Base-by-base conservation (phyloP, 2,888 invertebrate species). In the Biston betularia region DNA sequence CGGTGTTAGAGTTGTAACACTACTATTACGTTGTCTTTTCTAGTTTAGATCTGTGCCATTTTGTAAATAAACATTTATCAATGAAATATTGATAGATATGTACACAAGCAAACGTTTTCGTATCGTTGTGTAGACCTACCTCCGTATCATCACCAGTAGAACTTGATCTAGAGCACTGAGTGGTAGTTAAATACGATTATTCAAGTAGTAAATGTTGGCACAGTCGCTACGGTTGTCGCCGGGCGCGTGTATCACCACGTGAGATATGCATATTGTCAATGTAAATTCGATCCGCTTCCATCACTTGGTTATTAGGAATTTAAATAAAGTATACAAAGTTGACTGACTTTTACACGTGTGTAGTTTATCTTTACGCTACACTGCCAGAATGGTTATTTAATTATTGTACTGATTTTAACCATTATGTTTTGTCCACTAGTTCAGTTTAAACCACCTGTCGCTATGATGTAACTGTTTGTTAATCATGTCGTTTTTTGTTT, bases 401-500 rank as follows among this genome's bases (percentile, higher is more conserved):
- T 42, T 52, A 35, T 34, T 45, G 49, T 57, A 49, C 24, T 15
- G 14, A 45, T 56, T 49, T 44, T 56, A 52, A 57, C 63, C 53
- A 54, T 46, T 49, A 45, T 48, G 48, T n/a, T 62, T 61, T 44
- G 48, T 44, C 24, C 10, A 49, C 14, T 40, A 38, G 52, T 34
- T n/a, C n/a, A n/a, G n/a, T n/a, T n/a, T 60, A 33, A 56, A 57
- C 69, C 76, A 79, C 79, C 72, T 78, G 76, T 76, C 71, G 68
- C 63, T 66, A 63, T 88, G 86, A 83, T 79, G 79, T 82, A 86
- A 74, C 33, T 79, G 78, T 81, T 80, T 72, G 71, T 74, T 76
- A 76, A 72, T 78, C 70, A 70, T 69, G 68, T 70, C 50, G 65
- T 69, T 76, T 78, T 78, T 82, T 74, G 70, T 81, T 72, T 72